A percentile compares a stretch with the other conserved stretches of the same genome.
Evolutionary conservation across 2,113 vertebrate genomes (phyloP).

Genomic region (Mustelus asterias): DNA sequence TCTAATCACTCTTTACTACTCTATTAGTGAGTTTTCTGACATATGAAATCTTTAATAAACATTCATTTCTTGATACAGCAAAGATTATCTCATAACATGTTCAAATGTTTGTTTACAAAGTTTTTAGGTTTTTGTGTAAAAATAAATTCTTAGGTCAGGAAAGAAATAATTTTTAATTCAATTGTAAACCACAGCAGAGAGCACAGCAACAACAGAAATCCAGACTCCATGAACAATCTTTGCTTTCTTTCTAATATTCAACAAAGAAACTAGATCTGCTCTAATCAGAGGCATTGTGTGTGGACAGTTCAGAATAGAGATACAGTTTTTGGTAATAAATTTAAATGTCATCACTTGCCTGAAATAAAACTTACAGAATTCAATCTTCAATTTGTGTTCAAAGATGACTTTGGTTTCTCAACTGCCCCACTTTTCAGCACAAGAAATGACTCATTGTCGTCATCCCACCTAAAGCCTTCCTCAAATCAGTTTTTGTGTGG

Average conservation of each 20-base stretch:
- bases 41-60: neutral
- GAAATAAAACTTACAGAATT: neutral
- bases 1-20: neutral
- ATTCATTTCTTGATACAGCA: neutral
- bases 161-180: neutral
- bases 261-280: neutral
- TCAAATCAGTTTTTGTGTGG: neutral
- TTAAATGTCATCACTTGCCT: neutral
- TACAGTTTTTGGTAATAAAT: neutral
- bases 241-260: neutral
- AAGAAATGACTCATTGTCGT: neutral
- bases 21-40: neutral
- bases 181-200: neutral
- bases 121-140: neutral
- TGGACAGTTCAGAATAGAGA: neutral
- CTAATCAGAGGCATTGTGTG: conserved; percentile 8
- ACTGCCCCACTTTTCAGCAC: neutral
- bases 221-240: neutral
- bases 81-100: neutral
- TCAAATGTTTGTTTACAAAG: neutral
- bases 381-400: neutral
- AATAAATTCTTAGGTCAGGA: neutral
- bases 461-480: neutral
- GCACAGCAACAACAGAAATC: neutral
- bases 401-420: neutral